These are phyloP conservation scores for Arvicanthis niloticus DNA, from an alignment of 2,113 vertebrate species.

Conservation along the genomic window DNA sequence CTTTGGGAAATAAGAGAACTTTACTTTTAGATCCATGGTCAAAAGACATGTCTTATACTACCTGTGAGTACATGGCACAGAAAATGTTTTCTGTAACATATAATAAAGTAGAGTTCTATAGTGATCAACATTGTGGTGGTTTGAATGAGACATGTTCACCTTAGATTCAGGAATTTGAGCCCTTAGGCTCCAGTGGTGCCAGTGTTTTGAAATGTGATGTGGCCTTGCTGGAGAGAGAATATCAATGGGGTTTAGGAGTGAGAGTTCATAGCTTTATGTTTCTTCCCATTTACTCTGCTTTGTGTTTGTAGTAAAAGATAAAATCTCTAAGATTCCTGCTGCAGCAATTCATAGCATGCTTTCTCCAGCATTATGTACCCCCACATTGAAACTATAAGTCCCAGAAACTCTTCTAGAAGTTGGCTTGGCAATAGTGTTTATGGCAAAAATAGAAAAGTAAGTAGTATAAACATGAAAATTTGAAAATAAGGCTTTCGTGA, in stretches of 20 bases:
- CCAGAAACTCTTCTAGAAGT: background rate
- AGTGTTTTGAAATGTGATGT: too few relatives aligned
- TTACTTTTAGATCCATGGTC: constrained; percentile 29
- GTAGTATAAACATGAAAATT: background rate
- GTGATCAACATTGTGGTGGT: background rate
- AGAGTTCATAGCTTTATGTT: background rate
- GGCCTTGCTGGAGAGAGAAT: background rate
- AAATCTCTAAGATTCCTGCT: background rate
- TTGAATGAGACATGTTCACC: background rate
- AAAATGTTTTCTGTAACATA: background rate
- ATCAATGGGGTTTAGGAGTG: background rate
- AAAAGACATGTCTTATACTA: background rate
- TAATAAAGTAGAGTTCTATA: constrained; percentile 19
- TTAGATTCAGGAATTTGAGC: background rate
- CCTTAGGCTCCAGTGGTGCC: background rate
- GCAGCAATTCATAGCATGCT: background rate
- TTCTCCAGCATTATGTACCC: background rate
- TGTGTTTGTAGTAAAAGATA: background rate
- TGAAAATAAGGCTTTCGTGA: background rate
- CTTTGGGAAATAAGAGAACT: background rate
- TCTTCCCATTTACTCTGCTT: background rate
- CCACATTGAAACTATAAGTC: background rate
- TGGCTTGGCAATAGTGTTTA: background rate
- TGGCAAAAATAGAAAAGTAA: background rate
- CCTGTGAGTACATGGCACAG: background rate